Percentiles rank a stretch among this genome's conserved stretches.
Conservation (phyloP, 2,797 vertebrate species). For the Parauchenoglanis ngamensis region DNA sequence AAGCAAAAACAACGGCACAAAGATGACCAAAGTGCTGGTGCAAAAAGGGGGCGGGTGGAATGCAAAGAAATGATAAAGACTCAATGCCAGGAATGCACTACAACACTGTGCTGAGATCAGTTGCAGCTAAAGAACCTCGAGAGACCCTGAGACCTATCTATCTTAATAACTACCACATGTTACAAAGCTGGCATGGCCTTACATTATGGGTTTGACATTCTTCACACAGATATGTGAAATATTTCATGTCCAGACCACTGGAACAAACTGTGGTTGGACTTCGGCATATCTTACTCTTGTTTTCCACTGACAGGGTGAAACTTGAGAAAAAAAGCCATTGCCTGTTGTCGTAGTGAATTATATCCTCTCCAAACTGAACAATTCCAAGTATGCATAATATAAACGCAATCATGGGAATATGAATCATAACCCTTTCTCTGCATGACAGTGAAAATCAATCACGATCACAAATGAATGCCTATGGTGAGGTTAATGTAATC, state of each 20-base stretch:
- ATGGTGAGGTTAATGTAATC: background rate
- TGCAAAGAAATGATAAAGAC: constrained; percentile 40
- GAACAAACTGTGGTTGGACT: constrained; percentile 67
- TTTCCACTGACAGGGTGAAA: constrained; percentile 64
- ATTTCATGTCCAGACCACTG: constrained; percentile 59
- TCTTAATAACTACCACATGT: constrained; percentile 38
- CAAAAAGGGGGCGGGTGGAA: constrained; percentile 62
- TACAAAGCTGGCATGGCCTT: constrained; percentile 32
- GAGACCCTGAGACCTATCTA: background rate
- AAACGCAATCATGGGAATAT: background rate
- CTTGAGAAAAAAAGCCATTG: constrained; percentile 59
- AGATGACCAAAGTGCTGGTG: constrained; percentile 66
- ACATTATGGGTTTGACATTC: constrained; percentile 61
- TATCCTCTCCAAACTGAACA: constrained; percentile 20
- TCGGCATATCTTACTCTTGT: constrained; percentile 64
- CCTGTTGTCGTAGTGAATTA: background rate
- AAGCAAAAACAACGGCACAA: constrained; percentile 66
- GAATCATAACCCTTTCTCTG: constrained; percentile 7
- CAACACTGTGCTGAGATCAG: background rate
- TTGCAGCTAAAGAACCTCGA: background rate
- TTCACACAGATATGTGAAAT: constrained; percentile 69
- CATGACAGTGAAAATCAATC: background rate
- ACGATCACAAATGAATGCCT: background rate
- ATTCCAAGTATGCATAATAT: constrained; percentile 24
- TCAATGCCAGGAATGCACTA: background rate